Conservation (phyloP, 2,797 vertebrate genomes). For the Helicolenus hilgendorfi region DNA sequence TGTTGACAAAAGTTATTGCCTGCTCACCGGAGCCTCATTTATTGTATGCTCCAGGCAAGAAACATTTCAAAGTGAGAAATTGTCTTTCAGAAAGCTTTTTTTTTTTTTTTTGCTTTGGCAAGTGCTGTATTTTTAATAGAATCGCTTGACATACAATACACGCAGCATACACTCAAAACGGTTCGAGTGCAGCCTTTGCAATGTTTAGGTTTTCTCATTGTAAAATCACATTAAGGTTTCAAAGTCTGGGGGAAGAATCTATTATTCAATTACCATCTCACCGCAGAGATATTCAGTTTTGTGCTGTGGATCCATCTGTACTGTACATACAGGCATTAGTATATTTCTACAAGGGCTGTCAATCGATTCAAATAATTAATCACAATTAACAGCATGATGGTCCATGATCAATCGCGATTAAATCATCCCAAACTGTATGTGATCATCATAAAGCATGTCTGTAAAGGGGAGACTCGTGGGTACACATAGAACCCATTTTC, state of each 20-base stretch:
- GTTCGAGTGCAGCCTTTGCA: conserved; percentile 32
- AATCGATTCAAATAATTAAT: too few species aligned
- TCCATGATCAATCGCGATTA: too few species aligned
- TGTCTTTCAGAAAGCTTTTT: conserved; percentile 50
- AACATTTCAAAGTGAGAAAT: conserved; percentile 79
- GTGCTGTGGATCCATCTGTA: background rate
- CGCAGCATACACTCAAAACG: conserved; percentile 8
- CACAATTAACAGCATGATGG: too few species aligned
- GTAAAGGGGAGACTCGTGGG: too few species aligned
- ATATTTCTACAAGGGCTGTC: background rate
- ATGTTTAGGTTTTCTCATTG: conserved; percentile 46
- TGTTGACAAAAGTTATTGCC: conserved; percentile 79
- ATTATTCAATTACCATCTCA: conserved; percentile 23
- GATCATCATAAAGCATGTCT: too few species aligned
- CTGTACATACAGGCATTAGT: background rate
- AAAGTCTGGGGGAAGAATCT: conserved; percentile 4
- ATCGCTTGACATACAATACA: conserved; percentile 47
- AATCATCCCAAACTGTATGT: too few species aligned
- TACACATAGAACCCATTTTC: too few species aligned
- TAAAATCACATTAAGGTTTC: conserved; percentile 29
- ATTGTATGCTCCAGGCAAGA: conserved; percentile 78
- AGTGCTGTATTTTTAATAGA: conserved; percentile 57
- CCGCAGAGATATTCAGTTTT: conserved; percentile 3
- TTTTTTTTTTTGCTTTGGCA: conserved; percentile 26
- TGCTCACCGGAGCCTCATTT: conserved; percentile 77